Conservation (phyloP, 1,140 invertebrate genomes). For the Brachionus manjavacas region DNA sequence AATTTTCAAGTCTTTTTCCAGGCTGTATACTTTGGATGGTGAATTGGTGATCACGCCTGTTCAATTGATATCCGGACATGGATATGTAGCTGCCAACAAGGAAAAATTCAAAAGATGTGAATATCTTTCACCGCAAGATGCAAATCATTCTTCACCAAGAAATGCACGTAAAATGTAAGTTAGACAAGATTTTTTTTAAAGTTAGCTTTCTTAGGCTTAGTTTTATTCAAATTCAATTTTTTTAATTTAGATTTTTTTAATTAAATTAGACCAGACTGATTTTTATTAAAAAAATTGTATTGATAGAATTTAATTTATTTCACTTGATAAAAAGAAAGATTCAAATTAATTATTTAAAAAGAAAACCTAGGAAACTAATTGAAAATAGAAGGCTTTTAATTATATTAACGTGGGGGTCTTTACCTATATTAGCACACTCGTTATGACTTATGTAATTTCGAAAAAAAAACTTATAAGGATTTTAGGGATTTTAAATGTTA, state of each 20-base stretch:
- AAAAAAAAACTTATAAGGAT: neutral
- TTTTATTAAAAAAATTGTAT: too few species aligned
- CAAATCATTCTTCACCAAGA: conserved; percentile 14
- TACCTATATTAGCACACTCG: too few species aligned
- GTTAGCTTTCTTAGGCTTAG: neutral
- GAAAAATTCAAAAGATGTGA: conserved; percentile 36
- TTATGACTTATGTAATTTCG: neutral
- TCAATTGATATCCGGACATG: neutral
- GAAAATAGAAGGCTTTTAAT: too few species aligned
- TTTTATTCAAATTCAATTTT: neutral
- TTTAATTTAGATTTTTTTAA: too few species aligned
- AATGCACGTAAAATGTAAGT: conserved; percentile 28
- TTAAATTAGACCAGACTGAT: too few species aligned
- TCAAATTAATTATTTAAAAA: too few species aligned
- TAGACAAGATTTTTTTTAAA: neutral
- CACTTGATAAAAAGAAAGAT: too few species aligned
- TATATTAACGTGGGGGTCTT: too few species aligned
- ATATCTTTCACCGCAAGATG: conserved; percentile 12
- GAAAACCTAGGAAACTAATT: too few species aligned
- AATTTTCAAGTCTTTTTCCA: neutral
- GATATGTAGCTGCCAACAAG: conserved; percentile 36
- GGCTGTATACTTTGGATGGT: conserved; percentile 36
- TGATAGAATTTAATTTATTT: too few species aligned
- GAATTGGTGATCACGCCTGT: neutral
- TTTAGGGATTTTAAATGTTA: neutral